A percentile compares a stretch with the other conserved stretches of the same genome.
These are phyloP conservation scores for Menura novaehollandiae DNA, from an alignment of 2,113 vertebrate genomes.

Conservation along the genomic window DNA sequence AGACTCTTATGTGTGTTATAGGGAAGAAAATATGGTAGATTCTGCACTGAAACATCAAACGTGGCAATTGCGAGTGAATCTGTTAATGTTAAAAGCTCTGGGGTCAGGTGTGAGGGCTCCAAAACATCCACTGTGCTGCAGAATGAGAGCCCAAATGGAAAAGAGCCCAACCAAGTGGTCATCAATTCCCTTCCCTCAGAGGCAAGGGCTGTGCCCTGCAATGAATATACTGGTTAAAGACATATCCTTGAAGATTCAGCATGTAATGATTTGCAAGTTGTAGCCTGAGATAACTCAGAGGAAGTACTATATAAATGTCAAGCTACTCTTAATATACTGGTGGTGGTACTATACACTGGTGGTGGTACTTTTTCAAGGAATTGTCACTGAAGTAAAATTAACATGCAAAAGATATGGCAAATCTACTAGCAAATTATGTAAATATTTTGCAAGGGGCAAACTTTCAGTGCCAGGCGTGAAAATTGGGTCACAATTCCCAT, in stretches of 20 bases:
- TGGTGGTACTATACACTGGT: background rate
- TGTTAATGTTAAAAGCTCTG: background rate
- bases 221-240: background rate
- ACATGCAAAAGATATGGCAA: slow-evolving; percentile 62
- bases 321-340: slow-evolving; percentile 33
- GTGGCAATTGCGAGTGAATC: background rate
- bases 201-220: background rate
- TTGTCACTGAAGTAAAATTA: slow-evolving; percentile 59
- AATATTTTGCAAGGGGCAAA: slow-evolving; percentile 71
- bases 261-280: slow-evolving; percentile 35
- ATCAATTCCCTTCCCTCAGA: background rate
- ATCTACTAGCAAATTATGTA: slow-evolving; percentile 69
- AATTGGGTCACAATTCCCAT: slow-evolving; percentile 69
- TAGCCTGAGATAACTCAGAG: slow-evolving; percentile 45
- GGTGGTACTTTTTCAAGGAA: slow-evolving; percentile 43
- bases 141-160: background rate
- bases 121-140: background rate
- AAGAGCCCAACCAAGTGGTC: background rate
- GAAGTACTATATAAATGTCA: slow-evolving; percentile 44
- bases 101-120: slow-evolving; percentile 1
- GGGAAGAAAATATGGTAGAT: background rate
- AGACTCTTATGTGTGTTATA: background rate
- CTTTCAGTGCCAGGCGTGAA: slow-evolving; percentile 66
- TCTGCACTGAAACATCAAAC: background rate
- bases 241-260: background rate